These are phyloP conservation scores for Coracias cyanogaster DNA, from an alignment of 2,797 vertebrate species.

Conservation along the genomic window DNA sequence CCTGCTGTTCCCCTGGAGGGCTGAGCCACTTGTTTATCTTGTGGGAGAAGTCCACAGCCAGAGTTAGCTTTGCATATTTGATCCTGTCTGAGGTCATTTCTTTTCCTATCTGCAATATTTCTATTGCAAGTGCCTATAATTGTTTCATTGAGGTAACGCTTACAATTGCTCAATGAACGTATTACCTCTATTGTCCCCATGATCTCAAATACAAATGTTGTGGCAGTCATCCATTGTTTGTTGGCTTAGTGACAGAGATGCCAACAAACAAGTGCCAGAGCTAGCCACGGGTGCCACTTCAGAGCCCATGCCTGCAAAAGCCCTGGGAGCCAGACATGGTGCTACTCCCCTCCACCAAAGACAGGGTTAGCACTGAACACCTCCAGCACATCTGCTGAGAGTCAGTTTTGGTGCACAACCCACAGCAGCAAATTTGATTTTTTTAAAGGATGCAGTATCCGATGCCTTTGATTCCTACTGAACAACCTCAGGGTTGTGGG, in stretches of 20 bases:
- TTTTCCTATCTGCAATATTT: slow-evolving; percentile 40
- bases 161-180: background rate
- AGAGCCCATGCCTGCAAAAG: background rate
- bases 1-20: background rate
- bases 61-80: slow-evolving; percentile 55
- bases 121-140: background rate
- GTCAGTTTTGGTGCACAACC: background rate
- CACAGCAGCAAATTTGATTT: background rate
- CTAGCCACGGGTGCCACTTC: background rate
- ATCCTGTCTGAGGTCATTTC: slow-evolving; percentile 65
- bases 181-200: background rate
- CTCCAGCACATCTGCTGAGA: background rate
- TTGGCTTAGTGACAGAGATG: background rate
- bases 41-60: slow-evolving; percentile 47
- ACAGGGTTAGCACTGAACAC: background rate
- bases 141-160: slow-evolving; percentile 1
- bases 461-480: background rate
- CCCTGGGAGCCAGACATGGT: background rate
- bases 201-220: background rate
- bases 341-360: background rate
- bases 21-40: slow-evolving; percentile 52
- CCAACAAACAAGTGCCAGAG: background rate
- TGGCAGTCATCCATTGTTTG: background rate
- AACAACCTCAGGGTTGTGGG: background rate
- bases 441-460: background rate